Conservation (phyloP, 2,113 vertebrate species). For the Xenotilapia leptura region DNA sequence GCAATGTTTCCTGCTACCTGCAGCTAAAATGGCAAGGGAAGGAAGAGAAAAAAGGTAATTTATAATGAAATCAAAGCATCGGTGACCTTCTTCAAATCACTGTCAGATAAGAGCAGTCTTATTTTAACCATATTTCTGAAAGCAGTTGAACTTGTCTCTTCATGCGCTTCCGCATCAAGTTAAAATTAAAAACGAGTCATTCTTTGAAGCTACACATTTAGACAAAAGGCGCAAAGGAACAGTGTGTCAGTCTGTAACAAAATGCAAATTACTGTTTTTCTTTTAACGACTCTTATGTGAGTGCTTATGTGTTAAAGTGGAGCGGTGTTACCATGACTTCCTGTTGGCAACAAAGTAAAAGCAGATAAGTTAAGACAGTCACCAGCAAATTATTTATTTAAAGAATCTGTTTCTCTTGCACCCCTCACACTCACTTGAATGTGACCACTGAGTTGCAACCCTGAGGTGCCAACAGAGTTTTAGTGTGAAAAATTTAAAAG, state of each 20-base stretch:
- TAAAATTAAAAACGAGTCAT: not conserved
- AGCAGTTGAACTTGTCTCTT: not conserved
- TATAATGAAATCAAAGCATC: not conserved
- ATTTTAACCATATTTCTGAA: not conserved
- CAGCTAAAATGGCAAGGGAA: not conserved
- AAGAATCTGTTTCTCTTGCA: not conserved
- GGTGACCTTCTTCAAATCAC: conserved; percentile 1
- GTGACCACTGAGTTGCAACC: not conserved
- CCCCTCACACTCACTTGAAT: not conserved
- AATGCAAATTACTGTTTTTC: not conserved
- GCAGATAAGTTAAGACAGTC: not conserved
- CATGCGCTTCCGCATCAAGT: not conserved
- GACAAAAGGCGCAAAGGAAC: not conserved
- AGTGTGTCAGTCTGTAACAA: not conserved
- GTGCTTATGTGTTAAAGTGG: not conserved
- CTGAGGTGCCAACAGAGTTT: not conserved
- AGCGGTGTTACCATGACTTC: not conserved
- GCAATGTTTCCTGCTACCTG: not conserved
- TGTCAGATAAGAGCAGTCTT: conserved; percentile 2
- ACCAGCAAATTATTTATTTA: not conserved
- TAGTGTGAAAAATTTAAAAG: not conserved
- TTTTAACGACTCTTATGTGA: not conserved
- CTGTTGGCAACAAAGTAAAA: not conserved
- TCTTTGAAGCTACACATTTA: not conserved
- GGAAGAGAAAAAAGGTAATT: not conserved